Base-by-base conservation (phyloP, 2,797 vertebrate species). In the Hippocampus kuda region DNA sequence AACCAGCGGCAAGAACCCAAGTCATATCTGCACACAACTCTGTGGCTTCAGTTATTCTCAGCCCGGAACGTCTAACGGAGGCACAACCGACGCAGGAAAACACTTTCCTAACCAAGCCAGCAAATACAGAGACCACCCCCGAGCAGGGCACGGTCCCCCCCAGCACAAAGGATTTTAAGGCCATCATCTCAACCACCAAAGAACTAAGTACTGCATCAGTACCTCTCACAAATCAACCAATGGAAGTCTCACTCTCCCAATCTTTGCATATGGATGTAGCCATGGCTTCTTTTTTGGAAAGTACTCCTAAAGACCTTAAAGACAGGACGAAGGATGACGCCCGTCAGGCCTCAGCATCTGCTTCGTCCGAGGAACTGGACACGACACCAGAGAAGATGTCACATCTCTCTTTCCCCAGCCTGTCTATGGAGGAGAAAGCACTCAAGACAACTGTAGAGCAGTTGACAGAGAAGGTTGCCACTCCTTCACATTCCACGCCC, bases 101-200 rank as follows among this genome's bases (percentile, higher is more conserved):
- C 67, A 70, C 79, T 38, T 78, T 79, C 72, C 74, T 80, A 70
- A 83, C 77, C 66, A 80, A 86, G 76, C 85, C 87, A 85, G 86
- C 82, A 84, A 84, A 85, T 81, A 83, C 81, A 71, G 79, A 88
- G 76, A 64, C 74, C 76, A 71, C 75, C 69, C 80, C 85, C 41
- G 77, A 82, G 59, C 76, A 85, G 79, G 84, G 80, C 71, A 72
- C 16, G 67, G 78, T 80, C 75, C 79, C 81, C 76, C 85, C 76
- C 74, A 88, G 86, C 87, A 86, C 83, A 85, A 90, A 90, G 85
- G 88, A 88, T 84, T 85, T 83, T 69, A 88, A 88, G 88, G 81
- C 87, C 86, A 86, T 90, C 85, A 85, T 82, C 78, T 86, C 87
- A 85, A 82, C 88, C 82, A 89, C 89, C 91, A 92, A 91, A 93